Base-by-base conservation (phyloP, 1,140 invertebrate species). In the Diorhabda elongata region DNA sequence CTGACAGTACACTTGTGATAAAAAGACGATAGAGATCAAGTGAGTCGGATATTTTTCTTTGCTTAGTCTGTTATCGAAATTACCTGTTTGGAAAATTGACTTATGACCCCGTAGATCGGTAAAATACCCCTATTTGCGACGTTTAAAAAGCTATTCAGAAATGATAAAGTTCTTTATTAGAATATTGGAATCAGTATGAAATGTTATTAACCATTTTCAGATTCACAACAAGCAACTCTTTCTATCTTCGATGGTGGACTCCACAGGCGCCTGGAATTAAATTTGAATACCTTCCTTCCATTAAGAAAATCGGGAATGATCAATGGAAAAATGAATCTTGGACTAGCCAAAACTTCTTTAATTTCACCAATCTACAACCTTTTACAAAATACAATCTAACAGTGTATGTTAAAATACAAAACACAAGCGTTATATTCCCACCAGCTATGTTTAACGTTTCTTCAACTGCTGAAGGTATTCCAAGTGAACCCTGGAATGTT, bases 321-420 rank as follows among this genome's bases (percentile, higher is more conserved):
- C 72, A 79, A 0, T 90, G 87, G 89, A 83, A 73, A 7, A 89
- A 90, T 75, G 77, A 81, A 11, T 84, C 43, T 44, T 90, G 87
- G 89, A 85, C 81, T 57, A 79, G 83, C 4, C 79, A 82, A 3
- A 82, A 77, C 3, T 79, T 82, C 26, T 87, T 84, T 76, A 84
- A 82, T 64, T 92, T 94, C 74, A 86, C 80, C 0, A 80, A 86
- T 66, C 81, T 94, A 2, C 81, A 86, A 68, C 88, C 93, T 0
- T 91, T 83, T 72, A 93, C 91, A 0, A 78, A 81, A 2, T 94
- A 94, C 76, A 92, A 93, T 73, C 81, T 93, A 59, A 93, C 91
- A 0, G 88, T 94, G 5, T 93, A 90, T 76, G 88, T 91, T 0
- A 82, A 85, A 61, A 74, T 87, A 4, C 85, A 85, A 71, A 81